Evolutionary conservation across 1,140 invertebrate genomes (phyloP).

Genomic region (Idris sp.): DNA sequence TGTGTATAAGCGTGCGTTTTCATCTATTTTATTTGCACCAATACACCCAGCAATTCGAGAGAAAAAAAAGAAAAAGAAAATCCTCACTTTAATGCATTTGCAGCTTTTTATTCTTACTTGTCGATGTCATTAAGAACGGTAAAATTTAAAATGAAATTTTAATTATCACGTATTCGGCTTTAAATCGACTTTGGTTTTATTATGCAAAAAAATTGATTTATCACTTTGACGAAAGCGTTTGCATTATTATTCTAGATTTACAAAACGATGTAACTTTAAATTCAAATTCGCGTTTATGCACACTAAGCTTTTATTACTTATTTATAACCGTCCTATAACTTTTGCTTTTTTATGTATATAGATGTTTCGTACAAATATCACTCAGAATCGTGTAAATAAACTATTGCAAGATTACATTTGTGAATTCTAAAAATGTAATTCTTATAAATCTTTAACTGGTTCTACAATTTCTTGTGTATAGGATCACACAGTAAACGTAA

Average conservation of each 20-base stretch:
- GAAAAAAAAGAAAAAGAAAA: too few species aligned
- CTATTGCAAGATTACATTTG: slow-evolving; percentile 7
- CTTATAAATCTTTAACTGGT: slow-evolving; percentile 25
- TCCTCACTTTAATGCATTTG: slow-evolving; percentile 25
- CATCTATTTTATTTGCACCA: slow-evolving; percentile 45
- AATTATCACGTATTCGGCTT: not conserved
- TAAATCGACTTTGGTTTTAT: not conserved
- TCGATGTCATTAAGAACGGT: slow-evolving; percentile 15
- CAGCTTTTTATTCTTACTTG: slow-evolving; percentile 19
- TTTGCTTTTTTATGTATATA: too few species aligned
- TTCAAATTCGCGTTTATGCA: too few species aligned
- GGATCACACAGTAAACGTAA: slow-evolving; percentile 27
- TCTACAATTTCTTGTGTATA: slow-evolving; percentile 15
- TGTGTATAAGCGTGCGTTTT: slow-evolving; percentile 40
- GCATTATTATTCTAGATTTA: too few species aligned
- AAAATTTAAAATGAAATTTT: slow-evolving; percentile 7
- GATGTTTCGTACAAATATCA: not conserved
- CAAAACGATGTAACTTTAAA: too few species aligned
- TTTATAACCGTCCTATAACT: too few species aligned
- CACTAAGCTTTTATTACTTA: too few species aligned
- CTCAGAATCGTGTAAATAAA: slow-evolving; percentile 12
- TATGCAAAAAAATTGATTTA: not conserved
- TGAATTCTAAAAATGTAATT: slow-evolving; percentile 21
- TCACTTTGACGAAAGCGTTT: not conserved
- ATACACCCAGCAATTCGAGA: slow-evolving; percentile 30